These are phyloP conservation scores for Aspiorhynchus laticeps DNA, from an alignment of 2,113 vertebrate species.

Conservation along the genomic window DNA sequence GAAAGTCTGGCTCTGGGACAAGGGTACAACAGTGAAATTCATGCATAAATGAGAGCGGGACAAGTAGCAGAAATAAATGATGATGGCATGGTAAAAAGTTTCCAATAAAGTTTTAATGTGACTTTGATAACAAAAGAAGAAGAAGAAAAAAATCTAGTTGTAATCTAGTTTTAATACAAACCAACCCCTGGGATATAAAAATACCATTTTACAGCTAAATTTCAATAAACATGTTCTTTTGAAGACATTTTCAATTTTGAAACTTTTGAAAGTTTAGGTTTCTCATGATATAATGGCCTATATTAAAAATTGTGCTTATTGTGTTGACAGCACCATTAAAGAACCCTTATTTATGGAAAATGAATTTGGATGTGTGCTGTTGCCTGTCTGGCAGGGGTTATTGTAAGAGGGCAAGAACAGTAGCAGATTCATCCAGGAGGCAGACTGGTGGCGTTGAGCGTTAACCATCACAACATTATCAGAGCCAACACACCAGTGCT, in stretches of 20 bases:
- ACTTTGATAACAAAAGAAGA: not conserved
- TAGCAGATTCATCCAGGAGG: not conserved
- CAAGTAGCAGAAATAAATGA: not conserved
- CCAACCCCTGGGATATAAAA: not conserved
- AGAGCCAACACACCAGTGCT: conserved; percentile 49
- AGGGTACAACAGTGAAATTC: not conserved
- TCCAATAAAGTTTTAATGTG: not conserved
- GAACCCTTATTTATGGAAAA: not conserved
- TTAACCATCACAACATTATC: conserved; percentile 60
- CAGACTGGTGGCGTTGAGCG: not conserved
- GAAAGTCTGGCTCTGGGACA: not conserved
- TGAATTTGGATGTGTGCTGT: not conserved
- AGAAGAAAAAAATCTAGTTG: not conserved
- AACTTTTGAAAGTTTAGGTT: not conserved
- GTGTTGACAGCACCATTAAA: not conserved
- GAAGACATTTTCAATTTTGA: not conserved
- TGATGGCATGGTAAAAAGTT: not conserved
- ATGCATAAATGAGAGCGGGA: not conserved
- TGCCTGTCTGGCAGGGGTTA: not conserved
- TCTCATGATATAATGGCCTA: not conserved
- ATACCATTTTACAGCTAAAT: not conserved
- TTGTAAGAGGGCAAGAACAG: not conserved
- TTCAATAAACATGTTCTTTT: not conserved
- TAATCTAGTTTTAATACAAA: not conserved
- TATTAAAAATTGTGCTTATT: not conserved